Conservation (phyloP, 2,113 vertebrate genomes). For the Polypterus senegalus region DNA sequence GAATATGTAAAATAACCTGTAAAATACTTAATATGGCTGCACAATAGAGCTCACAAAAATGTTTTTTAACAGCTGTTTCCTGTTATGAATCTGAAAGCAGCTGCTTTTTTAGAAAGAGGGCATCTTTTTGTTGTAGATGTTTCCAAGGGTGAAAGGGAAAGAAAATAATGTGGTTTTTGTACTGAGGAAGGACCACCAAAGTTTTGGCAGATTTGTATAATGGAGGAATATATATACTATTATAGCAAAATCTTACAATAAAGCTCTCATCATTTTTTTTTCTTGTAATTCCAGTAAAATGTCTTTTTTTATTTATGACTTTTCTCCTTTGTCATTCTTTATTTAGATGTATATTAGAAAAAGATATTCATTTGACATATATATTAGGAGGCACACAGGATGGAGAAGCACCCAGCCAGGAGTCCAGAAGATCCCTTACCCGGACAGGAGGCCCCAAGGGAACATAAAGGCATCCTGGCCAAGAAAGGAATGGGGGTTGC, state of each 20-base stretch:
- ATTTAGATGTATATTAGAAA: no score
- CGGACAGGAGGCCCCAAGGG: no score
- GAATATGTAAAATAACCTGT: conserved; percentile 30
- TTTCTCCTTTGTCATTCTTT: no score
- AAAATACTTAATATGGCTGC: conserved; percentile 30
- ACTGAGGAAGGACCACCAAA: conserved; percentile 56
- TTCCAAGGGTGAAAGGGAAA: conserved; percentile 54
- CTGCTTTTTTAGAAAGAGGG: conserved; percentile 52
- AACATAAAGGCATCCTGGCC: no score
- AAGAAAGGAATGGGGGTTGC: no score
- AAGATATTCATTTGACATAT: no score
- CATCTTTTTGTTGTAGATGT: conserved; percentile 49
- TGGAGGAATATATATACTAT: background rate
- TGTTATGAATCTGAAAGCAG: conserved; percentile 59
- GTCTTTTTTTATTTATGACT: background rate
- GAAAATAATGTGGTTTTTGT: conserved; percentile 64
- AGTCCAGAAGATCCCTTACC: no score
- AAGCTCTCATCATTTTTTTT: background rate
- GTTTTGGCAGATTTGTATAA: conserved; percentile 20
- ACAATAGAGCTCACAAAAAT: conserved; percentile 33
- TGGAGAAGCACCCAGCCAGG: no score
- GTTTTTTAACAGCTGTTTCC: conserved; percentile 60
- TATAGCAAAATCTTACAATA: background rate
- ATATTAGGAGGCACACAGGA: no score
- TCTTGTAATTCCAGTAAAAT: background rate